Base-by-base conservation (phyloP, 2,113 vertebrate genomes). In the Pterocles orientalis region DNA sequence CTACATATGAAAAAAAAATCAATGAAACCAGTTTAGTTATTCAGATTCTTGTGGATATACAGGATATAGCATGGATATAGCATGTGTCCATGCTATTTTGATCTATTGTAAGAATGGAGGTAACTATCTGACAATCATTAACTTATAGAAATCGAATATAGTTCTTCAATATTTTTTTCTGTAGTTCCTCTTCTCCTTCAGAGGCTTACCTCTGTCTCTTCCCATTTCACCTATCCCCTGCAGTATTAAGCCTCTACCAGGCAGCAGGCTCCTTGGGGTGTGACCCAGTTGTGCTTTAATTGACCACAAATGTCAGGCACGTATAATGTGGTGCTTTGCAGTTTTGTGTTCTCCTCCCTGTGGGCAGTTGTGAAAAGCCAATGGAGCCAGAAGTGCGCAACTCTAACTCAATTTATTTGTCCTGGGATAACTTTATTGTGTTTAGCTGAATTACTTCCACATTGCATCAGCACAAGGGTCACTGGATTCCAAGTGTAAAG, bases 251-350 rank as follows among this genome's bases (percentile, higher is more conserved):
- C 36, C 36, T 84, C 31, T 62, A 14, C 28, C 34, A 69, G 82
- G 48, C n/a, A 48, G 28, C 15, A 73, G 15, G 20, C 23, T 69
- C 75, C 75, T 51, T 39, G 53, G 21, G 79, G 39, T 69, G 69
- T 19, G 20, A 62, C 58, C 69, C 31, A n/a, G 17, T 75, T 69
- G 18, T 65, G 45, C 29, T 88, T 80, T 80, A 53, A 61, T 17
- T 85, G 53, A 57, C 78, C n/a, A 33, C 0, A 0, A 47, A 45
- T 73, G 31, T 56, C 17, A 10, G 4, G 15, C 5, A 3, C 47
- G 5, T 56, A 41, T 88, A 65, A 69, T 48, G 20, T 3, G 28
- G 43, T 58, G 25, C 57, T 82, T 76, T 50, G 39, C 47, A 72
- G 34, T 81, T 88, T 61, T 83, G 21, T 58, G 43, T 61, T 94